Evolutionary conservation across 2,888 invertebrate species (phyloP), one percentile per base, ranked within the genome.

Genomic region (Papilio demoleus): DNA sequence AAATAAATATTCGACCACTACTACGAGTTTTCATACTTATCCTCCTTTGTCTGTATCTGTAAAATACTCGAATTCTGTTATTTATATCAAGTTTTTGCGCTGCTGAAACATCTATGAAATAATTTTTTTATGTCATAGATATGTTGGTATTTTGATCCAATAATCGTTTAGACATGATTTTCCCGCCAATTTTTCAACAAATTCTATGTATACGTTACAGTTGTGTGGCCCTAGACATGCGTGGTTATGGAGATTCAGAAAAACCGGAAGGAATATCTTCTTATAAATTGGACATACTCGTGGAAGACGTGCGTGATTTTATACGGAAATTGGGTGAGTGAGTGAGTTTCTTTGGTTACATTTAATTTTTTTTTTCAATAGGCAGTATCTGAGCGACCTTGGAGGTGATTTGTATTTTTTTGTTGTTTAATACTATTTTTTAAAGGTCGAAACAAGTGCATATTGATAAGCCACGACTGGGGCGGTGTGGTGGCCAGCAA

Each of bases 241-340:
- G 96, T 77, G 96, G 96, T 0, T 96, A 95, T 77, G 95, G 94
- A 0, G 94, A 95, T 68, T 95, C 95, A 0, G 95, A 95, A 71
- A 94, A 94, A 77, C 95, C 95, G 0, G 84, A 88, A 36, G 92
- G 87, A 0, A 77, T 85, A 14, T 78, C 82, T 1, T 73, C 83
- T 1, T 96, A 96, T 80, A 84, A 86, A 59, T 78, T 94, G 1
- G 84, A 92, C 6, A 74, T 92, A 27, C 77, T 96, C n/a, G 86
- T 93, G 0, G 93, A 93, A 67, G 96, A 96, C 76, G 82, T 96
- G 1, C 89, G 93, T 70, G 93, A 94, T 73, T 83, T 96, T 0
- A 88, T 95, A 42, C 83, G 86, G 19, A 86, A 90, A 73, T 82
- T 94, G 71, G 93, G 94, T 91, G 22, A 47, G 47, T 47, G 47